phyloP scores from a whole-genome alignment of 2,113 vertebrate genomes.

The Potamarius usumacintae region DNA sequence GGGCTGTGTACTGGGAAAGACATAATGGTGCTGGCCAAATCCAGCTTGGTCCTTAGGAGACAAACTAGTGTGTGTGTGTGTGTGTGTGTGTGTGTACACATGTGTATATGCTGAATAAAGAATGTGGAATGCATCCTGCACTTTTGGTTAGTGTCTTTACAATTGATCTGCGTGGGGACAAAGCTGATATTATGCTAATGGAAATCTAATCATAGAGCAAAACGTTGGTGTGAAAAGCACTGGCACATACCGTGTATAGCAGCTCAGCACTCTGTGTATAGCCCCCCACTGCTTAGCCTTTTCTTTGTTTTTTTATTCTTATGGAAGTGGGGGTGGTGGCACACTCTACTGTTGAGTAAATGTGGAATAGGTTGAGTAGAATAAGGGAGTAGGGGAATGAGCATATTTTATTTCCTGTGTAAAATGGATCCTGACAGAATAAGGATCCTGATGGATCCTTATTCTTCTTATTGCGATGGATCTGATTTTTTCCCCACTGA shows the following conservation, averaged over 20 bases:
- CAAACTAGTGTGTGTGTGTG: slow-evolving; percentile 48
- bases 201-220: slow-evolving; percentile 70
- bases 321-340: slow-evolving; percentile 12
- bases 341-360: slow-evolving; percentile 24
- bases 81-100: background rate
- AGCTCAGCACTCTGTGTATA: slow-evolving; percentile 24
- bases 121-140: slow-evolving; percentile 59
- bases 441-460: background rate
- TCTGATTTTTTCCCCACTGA: background rate
- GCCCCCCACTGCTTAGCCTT: slow-evolving; percentile 23
- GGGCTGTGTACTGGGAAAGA: slow-evolving; percentile 66
- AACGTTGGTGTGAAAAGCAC: slow-evolving; percentile 58
- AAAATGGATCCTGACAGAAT: slow-evolving; percentile 8
- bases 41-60: slow-evolving; percentile 78
- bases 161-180: slow-evolving; percentile 71
- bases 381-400: background rate
- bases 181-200: slow-evolving; percentile 75
- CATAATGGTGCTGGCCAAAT: slow-evolving; percentile 72
- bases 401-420: background rate
- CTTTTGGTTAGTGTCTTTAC: slow-evolving; percentile 63
- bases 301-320: slow-evolving; percentile 25
- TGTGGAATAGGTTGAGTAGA: slow-evolving; percentile 14
- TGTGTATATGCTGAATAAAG: slow-evolving; percentile 31
- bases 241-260: slow-evolving; percentile 11
- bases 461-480: background rate